A percentile compares a stretch with the other conserved stretches of the same genome.
phyloP scores from a whole-genome alignment of 1,140 invertebrate genomes.

The Drosophila trapezifrons region DNA sequence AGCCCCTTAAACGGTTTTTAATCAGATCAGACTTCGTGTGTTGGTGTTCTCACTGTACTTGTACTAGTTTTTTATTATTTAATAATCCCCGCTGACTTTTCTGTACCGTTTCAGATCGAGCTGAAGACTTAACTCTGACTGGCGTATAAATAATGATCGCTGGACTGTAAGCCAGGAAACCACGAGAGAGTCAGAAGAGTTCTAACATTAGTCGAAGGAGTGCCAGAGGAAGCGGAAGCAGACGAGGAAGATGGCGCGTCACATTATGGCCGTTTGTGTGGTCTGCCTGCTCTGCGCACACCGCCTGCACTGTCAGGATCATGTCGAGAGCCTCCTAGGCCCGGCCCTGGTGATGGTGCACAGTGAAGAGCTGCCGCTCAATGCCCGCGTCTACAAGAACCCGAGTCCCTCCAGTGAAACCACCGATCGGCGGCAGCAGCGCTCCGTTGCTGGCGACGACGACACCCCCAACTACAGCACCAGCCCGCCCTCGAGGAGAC shows the following conservation, averaged over 20 bases:
- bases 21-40: constrained; percentile 25
- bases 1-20: constrained; percentile 22
- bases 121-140: constrained; percentile 36
- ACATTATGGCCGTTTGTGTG: constrained; percentile 89
- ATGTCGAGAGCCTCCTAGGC: constrained; percentile 72
- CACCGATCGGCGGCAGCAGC: constrained; percentile 68
- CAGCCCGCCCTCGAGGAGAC: constrained; percentile 67
- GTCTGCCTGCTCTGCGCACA: constrained; percentile 91
- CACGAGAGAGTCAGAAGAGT: constrained; percentile 22
- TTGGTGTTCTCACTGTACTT: constrained; percentile 22
- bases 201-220: constrained; percentile 10
- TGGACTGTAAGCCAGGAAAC: constrained; percentile 20
- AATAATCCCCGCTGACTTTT: constrained; percentile 7
- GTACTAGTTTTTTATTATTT: constrained; percentile 49
- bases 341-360: constrained; percentile 31
- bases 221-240: not conserved
- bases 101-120: constrained; percentile 57
- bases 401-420: constrained; percentile 75
- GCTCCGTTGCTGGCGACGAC: constrained; percentile 54
- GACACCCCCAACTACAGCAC: constrained; percentile 73
- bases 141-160: constrained; percentile 59
- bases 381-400: constrained; percentile 62
- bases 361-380: constrained; percentile 45
- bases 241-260: constrained; percentile 68
- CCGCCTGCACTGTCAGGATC: constrained; percentile 89